A percentile compares a stretch with the other conserved stretches of the same genome.
Conservation (phyloP, 2,888 invertebrate species). For the Eupithecia pulchellata region DNA sequence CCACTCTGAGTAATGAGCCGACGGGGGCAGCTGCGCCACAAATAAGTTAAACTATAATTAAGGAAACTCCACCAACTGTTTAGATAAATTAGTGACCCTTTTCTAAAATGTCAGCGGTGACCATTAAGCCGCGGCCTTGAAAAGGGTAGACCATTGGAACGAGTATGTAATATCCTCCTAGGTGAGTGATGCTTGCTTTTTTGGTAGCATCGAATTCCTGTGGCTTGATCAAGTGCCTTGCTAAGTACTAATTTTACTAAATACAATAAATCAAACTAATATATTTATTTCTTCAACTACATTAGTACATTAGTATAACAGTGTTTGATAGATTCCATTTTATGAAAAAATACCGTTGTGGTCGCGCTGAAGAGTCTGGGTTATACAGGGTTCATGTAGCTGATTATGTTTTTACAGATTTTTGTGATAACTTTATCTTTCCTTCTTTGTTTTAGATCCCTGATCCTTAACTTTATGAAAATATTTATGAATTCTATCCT, state of each 20-base stretch:
- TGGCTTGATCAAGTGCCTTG: background rate
- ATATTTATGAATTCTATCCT: too few species aligned
- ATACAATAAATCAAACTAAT: too few species aligned
- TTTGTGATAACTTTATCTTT: too few species aligned
- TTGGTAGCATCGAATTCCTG: slow-evolving; percentile 4
- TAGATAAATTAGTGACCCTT: slow-evolving; percentile 83
- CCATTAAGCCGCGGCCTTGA: slow-evolving; percentile 73
- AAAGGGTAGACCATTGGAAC: slow-evolving; percentile 64
- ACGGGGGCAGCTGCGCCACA: slow-evolving; percentile 62
- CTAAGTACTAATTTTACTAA: background rate
- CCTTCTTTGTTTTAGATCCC: too few species aligned
- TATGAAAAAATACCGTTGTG: too few species aligned
- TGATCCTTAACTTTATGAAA: too few species aligned
- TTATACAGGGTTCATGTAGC: too few species aligned
- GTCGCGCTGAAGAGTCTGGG: too few species aligned
- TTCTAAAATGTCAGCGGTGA: slow-evolving; percentile 78
- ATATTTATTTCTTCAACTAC: too few species aligned
- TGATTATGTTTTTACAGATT: too few species aligned
- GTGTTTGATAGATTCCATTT: too few species aligned
- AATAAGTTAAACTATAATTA: slow-evolving; percentile 83
- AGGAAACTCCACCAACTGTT: slow-evolving; percentile 72
- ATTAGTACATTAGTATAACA: too few species aligned
- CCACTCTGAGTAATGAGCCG: slow-evolving; percentile 44
- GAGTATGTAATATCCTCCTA: slow-evolving; percentile 54
- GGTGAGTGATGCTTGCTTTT: slow-evolving; percentile 51